Evolutionary conservation across 1,140 invertebrate genomes (phyloP).

Genomic region (Conopomorpha cramerella): DNA sequence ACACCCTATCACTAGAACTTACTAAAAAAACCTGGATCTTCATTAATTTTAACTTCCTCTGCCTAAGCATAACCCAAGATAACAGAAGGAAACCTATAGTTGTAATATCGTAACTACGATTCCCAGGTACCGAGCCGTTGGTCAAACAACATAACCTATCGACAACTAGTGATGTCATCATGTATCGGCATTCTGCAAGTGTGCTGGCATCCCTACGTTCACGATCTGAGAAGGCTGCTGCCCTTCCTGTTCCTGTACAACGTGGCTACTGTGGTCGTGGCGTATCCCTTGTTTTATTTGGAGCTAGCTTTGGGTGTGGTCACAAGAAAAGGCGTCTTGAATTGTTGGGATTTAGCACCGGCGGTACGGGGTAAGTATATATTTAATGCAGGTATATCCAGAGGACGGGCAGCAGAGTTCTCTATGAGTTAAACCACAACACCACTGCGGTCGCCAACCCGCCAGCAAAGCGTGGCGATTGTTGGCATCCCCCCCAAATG

Average conservation of each 20-base stretch:
- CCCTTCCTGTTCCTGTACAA: conserved; percentile 40
- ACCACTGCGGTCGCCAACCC: too few species aligned
- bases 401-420: too few species aligned
- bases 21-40: too few species aligned
- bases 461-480: too few species aligned
- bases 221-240: conserved; percentile 26
- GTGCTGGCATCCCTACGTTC: conserved; percentile 44
- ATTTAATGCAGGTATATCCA: background rate
- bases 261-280: conserved; percentile 31
- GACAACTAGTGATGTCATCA: conserved; percentile 35
- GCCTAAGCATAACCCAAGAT: too few species aligned
- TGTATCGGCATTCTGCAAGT: conserved; percentile 40
- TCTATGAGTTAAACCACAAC: too few species aligned
- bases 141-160: conserved; percentile 46
- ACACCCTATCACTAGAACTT: too few species aligned
- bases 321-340: conserved; percentile 34
- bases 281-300: conserved; percentile 36
- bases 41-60: too few species aligned
- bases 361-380: conserved; percentile 25
- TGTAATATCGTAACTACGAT: too few species aligned
- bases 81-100: too few species aligned
- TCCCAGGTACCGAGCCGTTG: conserved; percentile 32
- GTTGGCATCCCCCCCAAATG: too few species aligned
- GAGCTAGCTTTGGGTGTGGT: conserved; percentile 37
- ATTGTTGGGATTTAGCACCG: conserved; percentile 41